Percentiles rank a stretch among this genome's conserved stretches.
These are phyloP conservation scores for Gephyroberyx darwinii DNA, from an alignment of 2,797 vertebrate genomes.

Conservation along the genomic window DNA sequence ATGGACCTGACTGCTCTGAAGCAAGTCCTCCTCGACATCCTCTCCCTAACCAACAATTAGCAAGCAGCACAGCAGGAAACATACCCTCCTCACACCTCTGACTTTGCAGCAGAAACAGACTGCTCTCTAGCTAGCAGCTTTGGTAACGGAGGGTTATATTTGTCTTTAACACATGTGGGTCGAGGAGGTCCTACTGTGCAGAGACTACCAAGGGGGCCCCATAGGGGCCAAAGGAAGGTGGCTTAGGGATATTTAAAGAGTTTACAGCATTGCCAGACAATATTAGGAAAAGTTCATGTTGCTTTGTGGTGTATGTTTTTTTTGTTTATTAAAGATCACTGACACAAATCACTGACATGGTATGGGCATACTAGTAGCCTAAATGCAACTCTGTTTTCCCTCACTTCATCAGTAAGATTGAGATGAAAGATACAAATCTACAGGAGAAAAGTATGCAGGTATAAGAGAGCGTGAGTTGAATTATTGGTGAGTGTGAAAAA, in stretches of 20 bases:
- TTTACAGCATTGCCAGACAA: slow-evolving; percentile 57
- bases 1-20: slow-evolving; percentile 20
- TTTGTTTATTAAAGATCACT: slow-evolving; percentile 3
- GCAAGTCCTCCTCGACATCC: slow-evolving; percentile 70
- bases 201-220: slow-evolving; percentile 13
- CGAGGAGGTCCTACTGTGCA: slow-evolving; percentile 57
- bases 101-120: slow-evolving; percentile 58
- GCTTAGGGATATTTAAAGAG: slow-evolving; percentile 69
- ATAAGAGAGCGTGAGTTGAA: neutral
- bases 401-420: neutral
- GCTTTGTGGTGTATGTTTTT: slow-evolving; percentile 11
- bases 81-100: slow-evolving; percentile 57
- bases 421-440: neutral
- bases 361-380: neutral
- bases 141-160: slow-evolving; percentile 72
- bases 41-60: slow-evolving; percentile 29
- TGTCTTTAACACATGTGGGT: slow-evolving; percentile 74
- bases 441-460: too few relatives aligned
- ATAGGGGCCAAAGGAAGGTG: slow-evolving; percentile 21
- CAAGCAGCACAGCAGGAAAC: slow-evolving; percentile 21
- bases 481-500: too few relatives aligned
- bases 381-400: neutral
- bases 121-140: slow-evolving; percentile 54
- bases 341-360: neutral
- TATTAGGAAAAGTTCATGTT: slow-evolving; percentile 53